Conservation (phyloP, 2,888 invertebrate genomes). For the Pandemis cinnamomeana region DNA sequence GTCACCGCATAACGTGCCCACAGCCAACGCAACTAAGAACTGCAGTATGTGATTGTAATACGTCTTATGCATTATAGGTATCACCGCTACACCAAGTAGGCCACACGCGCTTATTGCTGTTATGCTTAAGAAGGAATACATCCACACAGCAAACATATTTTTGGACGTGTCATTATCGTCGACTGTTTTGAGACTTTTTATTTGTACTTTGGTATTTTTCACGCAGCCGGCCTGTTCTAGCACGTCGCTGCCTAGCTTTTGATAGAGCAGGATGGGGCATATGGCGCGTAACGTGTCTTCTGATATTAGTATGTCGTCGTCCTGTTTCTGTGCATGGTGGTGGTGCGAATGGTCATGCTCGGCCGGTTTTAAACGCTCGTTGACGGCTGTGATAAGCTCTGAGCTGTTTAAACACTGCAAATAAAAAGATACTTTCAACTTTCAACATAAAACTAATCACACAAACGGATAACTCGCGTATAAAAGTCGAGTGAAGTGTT, state of each 20-base stretch:
- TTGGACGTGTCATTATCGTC: slow-evolving; percentile 61
- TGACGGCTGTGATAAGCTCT: slow-evolving; percentile 74
- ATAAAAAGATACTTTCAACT: slow-evolving; percentile 17
- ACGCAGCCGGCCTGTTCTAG: slow-evolving; percentile 85
- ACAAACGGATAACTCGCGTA: too few species aligned
- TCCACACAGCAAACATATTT: slow-evolving; percentile 88
- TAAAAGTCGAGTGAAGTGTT: too few species aligned
- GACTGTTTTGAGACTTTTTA: slow-evolving; percentile 43
- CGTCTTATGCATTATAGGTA: slow-evolving; percentile 94
- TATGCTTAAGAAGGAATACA: slow-evolving; percentile 92
- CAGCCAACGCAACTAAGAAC: slow-evolving; percentile 96
- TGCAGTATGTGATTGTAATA: slow-evolving; percentile 96
- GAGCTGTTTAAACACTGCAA: slow-evolving; percentile 80
- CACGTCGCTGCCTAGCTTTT: slow-evolving; percentile 84
- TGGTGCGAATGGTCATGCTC: slow-evolving; percentile 53
- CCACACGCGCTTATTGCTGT: slow-evolving; percentile 94
- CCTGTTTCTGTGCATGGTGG: slow-evolving; percentile 52
- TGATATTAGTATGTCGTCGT: slow-evolving; percentile 57
- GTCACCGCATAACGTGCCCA: slow-evolving; percentile 96
- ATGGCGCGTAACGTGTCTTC: slow-evolving; percentile 78
- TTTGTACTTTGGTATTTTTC: slow-evolving; percentile 59
- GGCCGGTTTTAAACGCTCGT: slow-evolving; percentile 69
- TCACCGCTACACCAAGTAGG: slow-evolving; percentile 93
- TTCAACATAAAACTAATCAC: too few species aligned
- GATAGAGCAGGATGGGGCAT: slow-evolving; percentile 88